Evolutionary conservation across 2,888 invertebrate species (phyloP), one percentile per base, ranked within the genome.

Genomic region (Luperina testacea): DNA sequence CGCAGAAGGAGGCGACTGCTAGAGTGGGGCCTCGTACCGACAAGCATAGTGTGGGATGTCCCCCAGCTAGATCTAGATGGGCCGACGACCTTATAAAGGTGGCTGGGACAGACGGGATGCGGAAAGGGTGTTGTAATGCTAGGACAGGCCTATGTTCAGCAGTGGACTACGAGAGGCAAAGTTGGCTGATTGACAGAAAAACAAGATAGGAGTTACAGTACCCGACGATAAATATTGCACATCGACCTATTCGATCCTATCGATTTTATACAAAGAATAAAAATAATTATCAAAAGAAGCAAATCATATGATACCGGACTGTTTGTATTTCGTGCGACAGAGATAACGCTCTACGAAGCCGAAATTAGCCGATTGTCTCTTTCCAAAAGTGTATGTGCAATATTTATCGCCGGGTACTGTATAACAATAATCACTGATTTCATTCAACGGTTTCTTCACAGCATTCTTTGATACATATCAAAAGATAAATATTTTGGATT

Each of bases 341-440:
- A 32, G 32, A 32, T 32, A 32, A 32, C 32, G 32, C 32, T 32
- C 32, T 32, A 32, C 32, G 32, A 32, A 32, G 32, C 32, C 32
- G 32, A 32, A 32, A 32, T 32, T 32, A 32, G 32, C 32, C 32
- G 32, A 32, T 32, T 32, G 32, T 32, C 32, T 32, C 32, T 32
- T 32, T 32, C 32, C 32, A 32, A 32, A 32, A 32, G 32, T 32
- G 0, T 32, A 32, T 32, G 32, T 32, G 32, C 32, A 32, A 32
- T 32, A 32, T 32, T 32, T 32, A 32, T 32, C 32, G 32, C 32
- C 32, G 32, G 32, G 32, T 32, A 32, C 32, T 32, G 32, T 32
- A 32, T 32, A 32, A 78, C 38, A 70, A 67, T 69, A 8, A 57
- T 38, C 20, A 32, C 20, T 53, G n/a, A 51, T 74, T 80, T 59